Base-by-base conservation (phyloP, 2,113 vertebrate species). In the Anolis sagrei region DNA sequence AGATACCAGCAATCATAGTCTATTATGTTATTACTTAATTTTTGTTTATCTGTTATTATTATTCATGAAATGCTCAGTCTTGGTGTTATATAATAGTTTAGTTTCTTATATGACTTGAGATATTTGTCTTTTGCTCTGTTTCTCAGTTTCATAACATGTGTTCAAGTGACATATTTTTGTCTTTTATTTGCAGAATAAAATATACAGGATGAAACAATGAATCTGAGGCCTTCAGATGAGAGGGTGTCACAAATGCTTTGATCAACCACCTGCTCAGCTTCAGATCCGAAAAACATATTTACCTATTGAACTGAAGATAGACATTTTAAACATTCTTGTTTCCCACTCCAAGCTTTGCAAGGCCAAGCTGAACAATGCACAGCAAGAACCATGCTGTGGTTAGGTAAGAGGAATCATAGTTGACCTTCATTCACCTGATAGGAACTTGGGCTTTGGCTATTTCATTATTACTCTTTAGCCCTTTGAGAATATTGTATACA, bases 401-500 rank as follows among this genome's bases (percentile, higher is more conserved):
- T 48, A 61, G 74, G 21, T 7, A 64, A 36, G 51, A 79, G 36
- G 21, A 68, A 51, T 81, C 51, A 48, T 82, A 89, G 75, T n/a
- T 64, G 44, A 18, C 76, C 51, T 79, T 91, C 1, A 1, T 72
- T n/a, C 39, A 34, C 58, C 25, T 79, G 58, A 58, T 27, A 58
- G 18, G 19, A 83, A 9, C 23, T 3, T 49, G 27, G 54, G 14
- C 54, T 58, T 13, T 18, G 18, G 14, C 18, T 58, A 3, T 51
- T 27, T 58, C 62, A 73, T 70, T 73, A 90, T n/a, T 10, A 64
- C 25, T 64, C 68, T 48, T 83, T 70, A 51, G 80, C 18, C 51
- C 54, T 66, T 79, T n/a, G 49, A 83, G 19, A 34, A 89, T 72
- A 48, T 23, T 66, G 69, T 25, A 23, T 87, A 44, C 6, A 0